Evolutionary conservation across 2,113 vertebrate genomes (phyloP).

Genomic region (Smithornis capensis): DNA sequence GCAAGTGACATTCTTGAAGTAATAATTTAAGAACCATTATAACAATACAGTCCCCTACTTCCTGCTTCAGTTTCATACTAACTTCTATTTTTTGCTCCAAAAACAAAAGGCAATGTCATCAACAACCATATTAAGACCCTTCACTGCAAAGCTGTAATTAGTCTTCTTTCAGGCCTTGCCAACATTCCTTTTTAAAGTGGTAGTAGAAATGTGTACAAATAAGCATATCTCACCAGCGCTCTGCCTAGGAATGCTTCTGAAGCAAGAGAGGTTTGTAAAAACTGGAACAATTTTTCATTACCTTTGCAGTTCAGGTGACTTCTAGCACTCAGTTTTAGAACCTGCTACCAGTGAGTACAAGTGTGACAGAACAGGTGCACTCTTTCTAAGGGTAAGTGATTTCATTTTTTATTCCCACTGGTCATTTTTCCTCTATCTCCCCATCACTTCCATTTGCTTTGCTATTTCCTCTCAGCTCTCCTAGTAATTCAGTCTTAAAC

Average conservation of each 20-base stretch:
- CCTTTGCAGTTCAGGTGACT: not conserved
- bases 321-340: not conserved
- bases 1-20: conserved; percentile 46
- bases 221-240: not conserved
- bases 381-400: conserved; percentile 1
- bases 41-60: conserved; percentile 20
- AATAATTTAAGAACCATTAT: conserved; percentile 52
- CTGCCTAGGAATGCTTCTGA: not conserved
- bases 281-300: not conserved
- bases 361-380: not conserved
- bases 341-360: not conserved
- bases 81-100: conserved; percentile 47
- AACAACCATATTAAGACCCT: conserved; percentile 39
- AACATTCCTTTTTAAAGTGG: conserved; percentile 33
- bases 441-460: not conserved
- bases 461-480: not conserved
- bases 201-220: conserved; percentile 13
- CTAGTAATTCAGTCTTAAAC: not conserved
- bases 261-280: not conserved
- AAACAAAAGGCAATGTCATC: conserved; percentile 62
- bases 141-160: conserved; percentile 55
- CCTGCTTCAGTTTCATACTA: conserved; percentile 19
- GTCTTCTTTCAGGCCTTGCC: conserved; percentile 24
- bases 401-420: conserved; percentile 18
- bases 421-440: not conserved